phyloP scores from a whole-genome alignment of 1,140 invertebrate genomes.

The Zaprionus taronus region DNA sequence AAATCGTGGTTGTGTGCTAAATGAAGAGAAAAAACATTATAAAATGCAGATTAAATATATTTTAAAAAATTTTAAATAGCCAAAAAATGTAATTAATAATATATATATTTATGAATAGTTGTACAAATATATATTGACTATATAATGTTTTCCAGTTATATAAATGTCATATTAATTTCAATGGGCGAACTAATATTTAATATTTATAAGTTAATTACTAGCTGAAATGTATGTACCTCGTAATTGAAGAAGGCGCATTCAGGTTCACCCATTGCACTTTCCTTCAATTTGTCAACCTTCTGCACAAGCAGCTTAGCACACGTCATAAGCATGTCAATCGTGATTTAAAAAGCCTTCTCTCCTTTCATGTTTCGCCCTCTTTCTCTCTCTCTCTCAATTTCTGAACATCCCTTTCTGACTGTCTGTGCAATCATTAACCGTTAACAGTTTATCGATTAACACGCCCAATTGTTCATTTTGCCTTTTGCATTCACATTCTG shows the following conservation, averaged over 20 bases:
- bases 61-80: not conserved
- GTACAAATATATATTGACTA: not conserved
- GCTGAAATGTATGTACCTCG: not conserved
- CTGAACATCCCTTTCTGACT: not conserved
- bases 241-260: not conserved
- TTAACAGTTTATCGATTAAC: slow-evolving; percentile 35
- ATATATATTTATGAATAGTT: not conserved
- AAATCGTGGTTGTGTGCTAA: not conserved
- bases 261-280: too few species aligned
- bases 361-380: not conserved
- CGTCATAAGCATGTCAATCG: slow-evolving; percentile 1
- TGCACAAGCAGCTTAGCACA: not conserved
- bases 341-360: not conserved
- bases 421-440: slow-evolving; percentile 1
- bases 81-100: not conserved
- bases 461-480: slow-evolving; percentile 8
- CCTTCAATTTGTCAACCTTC: not conserved
- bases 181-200: not conserved
- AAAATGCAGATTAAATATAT: not conserved
- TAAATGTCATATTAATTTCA: too few species aligned
- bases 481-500: slow-evolving; percentile 4
- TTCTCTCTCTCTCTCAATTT: not conserved
- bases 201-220: not conserved
- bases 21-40: not conserved
- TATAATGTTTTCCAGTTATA: too few species aligned